Conservation (phyloP, 2,888 invertebrate genomes). For the Polydesmus complanatus region DNA sequence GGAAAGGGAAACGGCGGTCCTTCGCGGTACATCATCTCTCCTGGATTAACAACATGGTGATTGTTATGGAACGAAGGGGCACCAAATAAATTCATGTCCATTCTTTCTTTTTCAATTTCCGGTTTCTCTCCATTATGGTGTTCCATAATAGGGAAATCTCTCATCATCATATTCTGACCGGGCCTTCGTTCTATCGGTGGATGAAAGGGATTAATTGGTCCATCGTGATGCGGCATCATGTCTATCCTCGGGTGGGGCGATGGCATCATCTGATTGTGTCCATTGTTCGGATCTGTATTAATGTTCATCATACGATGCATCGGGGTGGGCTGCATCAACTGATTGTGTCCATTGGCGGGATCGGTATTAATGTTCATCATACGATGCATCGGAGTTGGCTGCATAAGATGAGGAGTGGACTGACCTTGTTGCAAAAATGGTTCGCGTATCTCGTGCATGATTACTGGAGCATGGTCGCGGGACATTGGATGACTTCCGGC, state of each 20-base stretch:
- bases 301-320: background rate
- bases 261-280: background rate
- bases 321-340: background rate
- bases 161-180: too few relatives aligned
- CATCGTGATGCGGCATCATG: background rate
- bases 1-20: slow-evolving; percentile 5
- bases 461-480: too few relatives aligned
- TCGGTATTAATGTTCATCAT: too few relatives aligned
- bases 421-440: background rate
- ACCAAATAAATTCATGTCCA: slow-evolving; percentile 1
- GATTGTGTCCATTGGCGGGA: too few relatives aligned
- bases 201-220: background rate
- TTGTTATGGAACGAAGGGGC: slow-evolving; percentile 11
- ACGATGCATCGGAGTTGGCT: background rate
- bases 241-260: background rate
- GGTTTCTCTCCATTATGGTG: slow-evolving; percentile 1
- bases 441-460: background rate
- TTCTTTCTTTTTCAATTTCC: background rate
- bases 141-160: background rate
- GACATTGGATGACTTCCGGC: background rate
- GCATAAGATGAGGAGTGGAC: background rate
- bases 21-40: slow-evolving; percentile 3
- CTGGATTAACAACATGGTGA: background rate
- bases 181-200: too few relatives aligned
- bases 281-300: too few relatives aligned